Evolutionary conservation across 2,797 vertebrate species (phyloP).

Genomic region (Holocentrus rufus): DNA sequence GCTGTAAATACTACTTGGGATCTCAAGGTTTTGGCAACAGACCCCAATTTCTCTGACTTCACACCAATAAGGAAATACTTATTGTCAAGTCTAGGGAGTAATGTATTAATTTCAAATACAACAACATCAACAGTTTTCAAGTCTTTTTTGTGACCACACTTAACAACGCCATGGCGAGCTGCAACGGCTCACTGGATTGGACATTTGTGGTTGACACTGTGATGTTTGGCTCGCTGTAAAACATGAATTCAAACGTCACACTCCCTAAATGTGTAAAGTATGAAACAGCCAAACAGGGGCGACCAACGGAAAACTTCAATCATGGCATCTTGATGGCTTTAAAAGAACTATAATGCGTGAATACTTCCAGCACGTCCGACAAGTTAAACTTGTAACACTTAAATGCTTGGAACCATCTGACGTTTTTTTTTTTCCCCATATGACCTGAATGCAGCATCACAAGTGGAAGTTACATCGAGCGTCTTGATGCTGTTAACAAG

Average conservation of each 20-base stretch:
- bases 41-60: neutral
- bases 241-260: too few relatives aligned
- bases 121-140: neutral
- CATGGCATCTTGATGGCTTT: neutral
- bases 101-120: neutral
- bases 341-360: too few relatives aligned
- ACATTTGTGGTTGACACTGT: too few relatives aligned
- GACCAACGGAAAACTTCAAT: neutral
- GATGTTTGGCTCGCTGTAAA: too few relatives aligned
- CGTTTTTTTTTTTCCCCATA: neutral
- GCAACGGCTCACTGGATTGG: too few relatives aligned
- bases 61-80: neutral
- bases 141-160: too few relatives aligned
- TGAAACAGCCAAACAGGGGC: too few relatives aligned
- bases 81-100: neutral
- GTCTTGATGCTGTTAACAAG: neutral
- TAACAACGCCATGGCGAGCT: too few relatives aligned
- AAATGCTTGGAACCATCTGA: neutral
- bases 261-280: too few relatives aligned
- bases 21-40: slow-evolving; percentile 2
- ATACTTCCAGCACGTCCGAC: too few relatives aligned
- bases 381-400: too few relatives aligned
- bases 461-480: neutral
- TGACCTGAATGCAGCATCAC: slow-evolving; percentile 46
- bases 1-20: neutral